phyloP scores from a whole-genome alignment of 2,888 invertebrate genomes.

The Tinea trinotella region DNA sequence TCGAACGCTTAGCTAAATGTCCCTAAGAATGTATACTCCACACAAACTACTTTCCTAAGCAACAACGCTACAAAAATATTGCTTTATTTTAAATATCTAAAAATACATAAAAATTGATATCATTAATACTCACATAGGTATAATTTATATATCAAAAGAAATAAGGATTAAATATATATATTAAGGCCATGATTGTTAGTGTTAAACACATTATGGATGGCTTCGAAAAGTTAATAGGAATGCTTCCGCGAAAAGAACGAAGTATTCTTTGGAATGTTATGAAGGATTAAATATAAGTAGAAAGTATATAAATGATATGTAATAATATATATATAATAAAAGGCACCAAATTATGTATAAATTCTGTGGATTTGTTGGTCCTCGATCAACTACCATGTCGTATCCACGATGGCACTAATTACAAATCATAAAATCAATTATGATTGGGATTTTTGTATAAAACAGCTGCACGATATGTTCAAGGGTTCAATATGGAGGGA shows the following conservation, averaged over 20 bases:
- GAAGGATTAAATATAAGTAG: constrained; percentile 42
- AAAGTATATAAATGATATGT: constrained; percentile 20
- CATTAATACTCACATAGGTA: constrained; percentile 8
- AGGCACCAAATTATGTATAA: constrained; percentile 31
- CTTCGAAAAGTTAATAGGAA: constrained; percentile 42
- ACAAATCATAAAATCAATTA: constrained; percentile 5
- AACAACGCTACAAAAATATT: constrained; percentile 4
- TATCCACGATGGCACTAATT: constrained; percentile 9
- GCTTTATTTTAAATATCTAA: constrained; percentile 1
- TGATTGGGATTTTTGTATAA: too few species aligned
- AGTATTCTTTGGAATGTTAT: constrained; percentile 61
- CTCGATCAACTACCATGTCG: constrained; percentile 12
- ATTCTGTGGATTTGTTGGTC: constrained; percentile 6
- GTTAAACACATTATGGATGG: constrained; percentile 44
- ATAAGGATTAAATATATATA: constrained; percentile 25
- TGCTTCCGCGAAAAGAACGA: constrained; percentile 37
- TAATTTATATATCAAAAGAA: constrained; percentile 8
- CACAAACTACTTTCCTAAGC: neutral
- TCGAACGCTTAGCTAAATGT: too few species aligned
- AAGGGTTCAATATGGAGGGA: too few species aligned
- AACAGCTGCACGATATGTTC: too few species aligned
- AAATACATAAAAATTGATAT: neutral
- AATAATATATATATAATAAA: constrained; percentile 29
- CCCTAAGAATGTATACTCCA: too few species aligned
- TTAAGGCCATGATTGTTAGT: constrained; percentile 28